These are phyloP conservation scores for Porites evermanni DNA, from an alignment of 92 coral and sea anemone species.

Conservation along the genomic window DNA sequence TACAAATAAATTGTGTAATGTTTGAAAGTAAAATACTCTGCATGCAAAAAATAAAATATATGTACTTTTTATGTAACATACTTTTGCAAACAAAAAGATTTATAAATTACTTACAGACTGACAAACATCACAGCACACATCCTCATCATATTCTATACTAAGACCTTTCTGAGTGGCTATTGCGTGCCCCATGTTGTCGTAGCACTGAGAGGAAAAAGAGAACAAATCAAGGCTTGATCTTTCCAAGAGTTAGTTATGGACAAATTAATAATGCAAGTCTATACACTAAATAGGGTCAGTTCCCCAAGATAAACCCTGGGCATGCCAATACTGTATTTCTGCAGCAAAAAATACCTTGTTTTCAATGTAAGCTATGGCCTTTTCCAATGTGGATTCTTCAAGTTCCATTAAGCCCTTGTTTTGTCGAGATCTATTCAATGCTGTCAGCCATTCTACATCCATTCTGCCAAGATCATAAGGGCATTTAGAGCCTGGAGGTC, in stretches of 20 bases:
- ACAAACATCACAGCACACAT: conserved; percentile 97
- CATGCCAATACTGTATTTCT: too few species aligned
- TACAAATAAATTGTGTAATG: too few species aligned
- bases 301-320: too few species aligned
- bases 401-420: conserved; percentile 84
- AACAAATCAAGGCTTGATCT: not conserved
- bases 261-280: too few species aligned
- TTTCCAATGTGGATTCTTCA: conserved; percentile 84
- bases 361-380: conserved; percentile 87
- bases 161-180: conserved; percentile 94
- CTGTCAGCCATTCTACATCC: conserved; percentile 92
- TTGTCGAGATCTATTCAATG: conserved; percentile 75
- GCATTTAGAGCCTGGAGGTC: conserved; percentile 65
- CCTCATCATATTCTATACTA: conserved; percentile 97
- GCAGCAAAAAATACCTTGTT: conserved; percentile 71
- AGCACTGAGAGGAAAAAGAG: conserved; percentile 66
- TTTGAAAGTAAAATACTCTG: too few species aligned
- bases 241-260: too few species aligned
- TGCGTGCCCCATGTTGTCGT: conserved; percentile 98
- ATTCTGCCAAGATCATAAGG: conserved; percentile 87
- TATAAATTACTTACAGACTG: conserved; percentile 79
- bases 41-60: too few species aligned
- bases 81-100: not conserved
- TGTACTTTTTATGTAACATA: not conserved
- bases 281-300: too few species aligned